phyloP scores from a whole-genome alignment of 2,888 invertebrate species.

The Choristoneura rosaceana region DNA sequence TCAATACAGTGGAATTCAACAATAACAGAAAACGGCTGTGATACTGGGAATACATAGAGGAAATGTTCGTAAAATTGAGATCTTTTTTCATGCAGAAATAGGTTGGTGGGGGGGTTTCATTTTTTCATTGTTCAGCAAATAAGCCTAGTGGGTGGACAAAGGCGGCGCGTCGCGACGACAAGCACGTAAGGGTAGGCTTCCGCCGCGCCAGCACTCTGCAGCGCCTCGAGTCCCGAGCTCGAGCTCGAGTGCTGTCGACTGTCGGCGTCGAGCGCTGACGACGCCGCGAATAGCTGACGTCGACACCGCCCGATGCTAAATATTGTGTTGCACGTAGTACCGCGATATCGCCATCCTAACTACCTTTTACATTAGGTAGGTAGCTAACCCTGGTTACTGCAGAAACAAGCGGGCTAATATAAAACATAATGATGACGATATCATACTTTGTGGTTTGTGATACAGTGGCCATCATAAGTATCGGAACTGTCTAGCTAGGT shows the following conservation, averaged over 20 bases:
- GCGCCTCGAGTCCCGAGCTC: conserved; percentile 67
- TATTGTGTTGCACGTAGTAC: conserved; percentile 54
- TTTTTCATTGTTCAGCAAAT: conserved; percentile 85
- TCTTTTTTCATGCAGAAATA: conserved; percentile 65
- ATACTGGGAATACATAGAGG: conserved; percentile 57
- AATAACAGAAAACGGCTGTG: conserved; percentile 64
- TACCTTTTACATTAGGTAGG: not conserved
- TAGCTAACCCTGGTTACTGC: not conserved
- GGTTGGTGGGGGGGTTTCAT: conserved; percentile 70
- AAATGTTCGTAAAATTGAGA: conserved; percentile 66
- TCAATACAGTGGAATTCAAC: conserved; percentile 75
- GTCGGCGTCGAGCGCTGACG: conserved; percentile 45
- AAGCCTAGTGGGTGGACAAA: conserved; percentile 85
- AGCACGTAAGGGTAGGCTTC: conserved; percentile 82
- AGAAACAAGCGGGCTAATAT: not conserved
- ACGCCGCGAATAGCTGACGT: conserved; percentile 51
- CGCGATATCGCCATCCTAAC: not conserved
- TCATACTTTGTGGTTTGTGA: not conserved
- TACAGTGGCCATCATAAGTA: no score
- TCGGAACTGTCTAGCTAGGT: no score
- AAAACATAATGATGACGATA: not conserved
- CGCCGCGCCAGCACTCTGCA: conserved; percentile 82
- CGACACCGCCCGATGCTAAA: conserved; percentile 63
- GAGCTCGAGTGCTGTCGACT: conserved; percentile 64
- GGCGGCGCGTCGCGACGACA: conserved; percentile 78